phyloP scores from a whole-genome alignment of 2,797 vertebrate species.

The Argya squamiceps region DNA sequence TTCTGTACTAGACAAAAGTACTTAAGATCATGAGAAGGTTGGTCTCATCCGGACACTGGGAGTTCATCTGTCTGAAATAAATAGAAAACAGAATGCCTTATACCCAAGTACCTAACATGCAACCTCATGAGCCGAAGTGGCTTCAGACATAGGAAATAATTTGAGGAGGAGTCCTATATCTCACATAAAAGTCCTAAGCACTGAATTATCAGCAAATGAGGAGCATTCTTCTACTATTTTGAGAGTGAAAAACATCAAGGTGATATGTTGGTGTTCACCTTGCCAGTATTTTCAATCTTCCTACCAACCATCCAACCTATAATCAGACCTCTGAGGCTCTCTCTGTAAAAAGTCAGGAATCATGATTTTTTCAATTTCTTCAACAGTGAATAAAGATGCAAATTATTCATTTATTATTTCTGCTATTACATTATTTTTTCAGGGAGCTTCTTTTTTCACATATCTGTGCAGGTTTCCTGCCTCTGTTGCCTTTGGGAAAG shows the following conservation, averaged over 20 bases:
- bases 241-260: background rate
- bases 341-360: background rate
- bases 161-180: accelerated
- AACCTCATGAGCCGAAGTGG: background rate
- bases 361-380: background rate
- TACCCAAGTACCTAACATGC: background rate
- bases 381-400: background rate
- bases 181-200: background rate
- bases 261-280: background rate
- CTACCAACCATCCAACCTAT: background rate
- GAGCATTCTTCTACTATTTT: background rate
- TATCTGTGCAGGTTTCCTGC: background rate
- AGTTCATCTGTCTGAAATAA: background rate
- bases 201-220: background rate
- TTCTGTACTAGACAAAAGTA: background rate
- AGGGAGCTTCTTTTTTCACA: background rate
- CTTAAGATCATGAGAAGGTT: background rate
- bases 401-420: background rate
- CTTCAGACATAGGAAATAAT: background rate
- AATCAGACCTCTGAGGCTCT: background rate
- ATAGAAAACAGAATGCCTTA: background rate
- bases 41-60: background rate
- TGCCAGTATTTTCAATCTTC: background rate
- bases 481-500: background rate
- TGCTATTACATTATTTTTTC: background rate